Evolutionary conservation across 2,888 invertebrate species (phyloP), one percentile per base, ranked within the genome.

Genomic region (Ectemnius cavifrons): DNA sequence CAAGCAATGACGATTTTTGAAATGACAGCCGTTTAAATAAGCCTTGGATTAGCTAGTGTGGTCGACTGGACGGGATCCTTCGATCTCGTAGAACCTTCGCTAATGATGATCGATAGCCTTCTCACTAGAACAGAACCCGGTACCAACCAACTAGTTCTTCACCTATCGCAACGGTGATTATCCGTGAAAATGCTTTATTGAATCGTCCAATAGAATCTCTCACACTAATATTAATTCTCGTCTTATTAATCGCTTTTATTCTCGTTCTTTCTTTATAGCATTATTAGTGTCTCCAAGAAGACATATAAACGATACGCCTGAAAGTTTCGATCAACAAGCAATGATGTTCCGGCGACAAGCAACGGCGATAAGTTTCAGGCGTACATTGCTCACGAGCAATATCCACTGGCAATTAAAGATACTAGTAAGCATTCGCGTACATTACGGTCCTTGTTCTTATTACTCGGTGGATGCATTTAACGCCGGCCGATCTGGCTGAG

Each of bases 91-190:
- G 70, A 79, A 73, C 58, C 74, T 8, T 1, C 78, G 75, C 84
- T 85, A 85, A 85, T 85, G 85, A 85, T 85, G 85, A 85, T 85
- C 81, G 84, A 85, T 84, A 79, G 79, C 84, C 73, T 82, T 81
- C 80, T 84, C 83, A 77, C 85, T 77, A 75, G 77, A 72, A 82
- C 46, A 71, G 67, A 66, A 71, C 67, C 61, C 70, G 67, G 57
- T 45, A 67, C 64, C 72, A 67, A 67, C 72, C 49, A 72, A 70
- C 56, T 47, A 23, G 23, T n/a, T 37, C 37, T 11, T 37, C 61
- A 64, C 58, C 67, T 70, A 14, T 52, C 63, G 56, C 63, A 66
- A 74, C 57, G 67, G 46, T 52, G 46, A 70, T 14, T 28, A 58
- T 62, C 60, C 62, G 64, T 74, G 77, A 74, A 80, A 80, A 80